Evolutionary conservation across 2,888 invertebrate species (phyloP), one percentile per base, ranked within the genome.

Genomic region (Dynastes maya): DNA sequence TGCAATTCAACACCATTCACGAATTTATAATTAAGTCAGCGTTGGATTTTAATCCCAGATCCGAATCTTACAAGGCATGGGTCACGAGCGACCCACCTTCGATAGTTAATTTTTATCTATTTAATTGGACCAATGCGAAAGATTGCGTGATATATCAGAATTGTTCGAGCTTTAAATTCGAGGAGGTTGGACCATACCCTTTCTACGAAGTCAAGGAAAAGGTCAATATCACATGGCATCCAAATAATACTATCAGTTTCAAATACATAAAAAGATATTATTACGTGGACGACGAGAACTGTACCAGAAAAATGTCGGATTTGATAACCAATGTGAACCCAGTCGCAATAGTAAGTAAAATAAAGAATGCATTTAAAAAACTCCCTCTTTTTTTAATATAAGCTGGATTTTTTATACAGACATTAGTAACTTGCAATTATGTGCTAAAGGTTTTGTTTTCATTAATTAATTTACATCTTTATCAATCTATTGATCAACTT

Each of bases 171-270:
- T 93, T 92, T 0, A 89, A 88, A 61, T 88, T 93, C 32, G 86
- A 89, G 77, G 87, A 91, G 84, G 83, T 91, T 67, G 94, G 94
- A 13, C 94, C 94, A 0, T 93, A 93, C 86, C 89, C 92, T 0
- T 94, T 91, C 86, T 91, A 90, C 0, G 95, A 96, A 86, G 88
- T 90, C n/a, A 91, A 93, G 3, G 91, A 92, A 75, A 95, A 95
- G 86, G 92, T 93, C 4, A 92, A 96, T 86, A 90, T 97, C 0
- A 90, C 90, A 0, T 96, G 94, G 91, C 89, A 92, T 79, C 49
- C 65, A 16, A 95, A 95, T 85, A 90, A 90, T 63, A 95, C 96
- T 0, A 92, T 97, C 22, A 92, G 93, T n/a, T 97, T 94, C 88
- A 89, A 91, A 29, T 93, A 93, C 58, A 89, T 90, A 70, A 91